Evolutionary conservation across 2,888 invertebrate species (phyloP), one percentile per base, ranked within the genome.

Genomic region (Tholera decimalis): DNA sequence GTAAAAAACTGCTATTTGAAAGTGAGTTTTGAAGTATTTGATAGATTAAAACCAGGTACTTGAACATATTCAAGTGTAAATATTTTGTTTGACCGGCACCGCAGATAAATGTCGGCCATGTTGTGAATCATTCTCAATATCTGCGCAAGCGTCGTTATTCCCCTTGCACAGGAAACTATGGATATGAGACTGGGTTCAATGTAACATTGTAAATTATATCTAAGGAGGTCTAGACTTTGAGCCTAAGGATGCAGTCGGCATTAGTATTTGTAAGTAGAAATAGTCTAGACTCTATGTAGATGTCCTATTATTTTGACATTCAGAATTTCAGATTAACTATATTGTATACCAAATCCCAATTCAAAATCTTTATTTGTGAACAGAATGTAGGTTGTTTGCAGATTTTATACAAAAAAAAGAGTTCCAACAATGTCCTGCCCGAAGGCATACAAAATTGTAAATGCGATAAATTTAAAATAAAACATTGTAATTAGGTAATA

Each of bases 111-210:
- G 50, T 62, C 69, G 18, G 73, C 73, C 76, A 81, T 76, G 37
- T 80, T 70, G 66, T 79, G 83, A 81, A 77, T 83, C 83, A 83
- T 72, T 64, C 54, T 68, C 53, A 54, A 55, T 83, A 75, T 83
- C 78, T 80, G 70, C 67, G 73, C 67, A 58, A 28, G 58, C 67
- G 66, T 70, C 62, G 79, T 83, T 81, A 83, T 83, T 83, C 82
- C 82, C 82, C 84, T 77, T 77, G 67, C 57, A 64, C 79, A 82
- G 83, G 82, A 82, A 79, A 83, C 73, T 73, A 75, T 75, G 81
- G 67, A 65, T 74, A 60, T 72, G 64, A 59, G 58, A 53, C 61
- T 47, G 68, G 50, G 71, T 69, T 74, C 74, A 74, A 54, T 63
- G 80, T 22, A 53, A 72, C 62, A 51, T 49, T 70, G 56, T 50